Base-by-base conservation (phyloP, 2,797 vertebrate genomes). In the Onychomys arenicola region DNA sequence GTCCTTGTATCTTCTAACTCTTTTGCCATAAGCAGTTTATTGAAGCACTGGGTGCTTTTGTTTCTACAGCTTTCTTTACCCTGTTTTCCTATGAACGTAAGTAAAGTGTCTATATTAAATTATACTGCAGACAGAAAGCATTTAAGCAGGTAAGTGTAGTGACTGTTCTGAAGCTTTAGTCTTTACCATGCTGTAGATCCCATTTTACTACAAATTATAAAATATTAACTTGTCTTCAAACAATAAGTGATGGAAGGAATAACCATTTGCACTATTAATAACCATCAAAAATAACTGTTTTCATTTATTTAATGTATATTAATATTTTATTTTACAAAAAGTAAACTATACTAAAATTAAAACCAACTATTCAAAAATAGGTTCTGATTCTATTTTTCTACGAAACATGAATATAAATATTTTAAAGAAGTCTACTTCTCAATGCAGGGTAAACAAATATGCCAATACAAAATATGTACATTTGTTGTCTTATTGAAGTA, bases 321-420 rank as follows among this genome's bases (percentile, higher is more conserved):
- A 84, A 40, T 71, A 92, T 21, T 82, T 75, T 52, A 0, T 1
- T 52, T 23, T 77, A 32, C 0, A 76, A 76, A 88, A 21, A 75
- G 76, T 27, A 59, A 82, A 76, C 57, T 89, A 90, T 65, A 43
- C 7, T 87, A 73, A 96, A 87, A 19, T 34, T 2, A 94, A 96
- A 84, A 55, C 32, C 6, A 86, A 17, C 67, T 21, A 67, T 63
- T 89, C 3, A 32, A 75, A 73, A 81, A 61, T 89, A 85, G 0
- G 1, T 4, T 89, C 88, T 94, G 14, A 40, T 61, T 86, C 83
- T 78, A 93, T 10, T 65, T 81, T 29, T 90, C 82, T n/a, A 37
- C 65, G 90, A 86, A 93, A 92, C 2, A 43, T 32, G 11, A 87
- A 82, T 67, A 57, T 69, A 84, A 80, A 61, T 40, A 6, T 10